Base-by-base conservation (phyloP, 2,113 vertebrate species). In the Conger conger region DNA sequence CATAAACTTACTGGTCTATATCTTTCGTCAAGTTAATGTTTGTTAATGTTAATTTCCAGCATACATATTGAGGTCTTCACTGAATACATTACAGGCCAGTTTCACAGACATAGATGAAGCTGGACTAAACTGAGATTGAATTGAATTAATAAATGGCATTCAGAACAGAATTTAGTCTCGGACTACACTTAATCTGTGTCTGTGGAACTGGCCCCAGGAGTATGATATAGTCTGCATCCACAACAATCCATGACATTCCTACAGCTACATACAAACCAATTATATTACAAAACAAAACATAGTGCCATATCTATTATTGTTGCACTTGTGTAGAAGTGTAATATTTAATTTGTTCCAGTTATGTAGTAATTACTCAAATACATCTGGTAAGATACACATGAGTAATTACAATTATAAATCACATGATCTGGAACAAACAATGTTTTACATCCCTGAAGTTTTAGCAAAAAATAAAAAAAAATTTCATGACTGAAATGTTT, bases 381-480 rank as follows among this genome's bases (percentile, higher is more conserved):
- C 6, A 50, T 13, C 45, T 13, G 27, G 23, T 20, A 27, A 7
- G 57, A 63, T 63, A 20, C 18, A 27, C 27, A 4, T 63, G 20
- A 63, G 20, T 63, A 4, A 63, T 63, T 63, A 27, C 7, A 27
- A 8, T 20, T 63, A 27, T 63, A 63, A 63, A 50, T 50, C 57
- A 63, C 45, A 27, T 27, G 23, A 20, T 63, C 57, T 63, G 3
- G 18, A 57, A 57, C 54, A 63, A 63, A 63, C 57, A 27, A 63
- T 63, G 27, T 63, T 20, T 63, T 27, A 63, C 57, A 27, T 63
- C 57, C 83, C 35, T 27, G 68, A 88, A 86, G 85, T 57, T 50
- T 83, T 50, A 50, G 45, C 15, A 13, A 13, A n/a, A 50, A 50
- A 50, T 42, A 42, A 42, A 9, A 42, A 13, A 50, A 50, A 50